Conservation (phyloP, 2,888 invertebrate genomes). For the Molorchus minor region DNA sequence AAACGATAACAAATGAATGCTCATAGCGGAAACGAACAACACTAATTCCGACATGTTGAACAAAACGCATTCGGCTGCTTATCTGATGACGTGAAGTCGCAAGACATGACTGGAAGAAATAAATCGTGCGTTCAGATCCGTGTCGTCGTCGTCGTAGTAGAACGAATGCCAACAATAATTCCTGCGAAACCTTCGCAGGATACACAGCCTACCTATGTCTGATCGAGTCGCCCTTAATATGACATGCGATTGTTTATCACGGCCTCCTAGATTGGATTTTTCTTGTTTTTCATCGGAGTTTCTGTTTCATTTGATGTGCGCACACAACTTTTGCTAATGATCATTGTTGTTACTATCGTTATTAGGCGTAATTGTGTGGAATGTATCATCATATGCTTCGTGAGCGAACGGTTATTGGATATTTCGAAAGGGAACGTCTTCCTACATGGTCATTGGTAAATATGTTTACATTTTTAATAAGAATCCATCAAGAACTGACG, state of each 20-base stretch:
- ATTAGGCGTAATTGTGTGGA: conserved; percentile 16
- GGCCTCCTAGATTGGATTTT: conserved; percentile 54
- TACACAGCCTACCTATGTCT: conserved; percentile 59
- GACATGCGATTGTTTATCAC: conserved; percentile 58
- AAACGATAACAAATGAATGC: no score
- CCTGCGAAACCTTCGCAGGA: conserved; percentile 44
- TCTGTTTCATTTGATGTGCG: conserved; percentile 39
- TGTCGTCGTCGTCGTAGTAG: conserved; percentile 3
- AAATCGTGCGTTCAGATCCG: conserved; percentile 51
- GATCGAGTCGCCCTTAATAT: conserved; percentile 57
- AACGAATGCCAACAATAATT: conserved; percentile 22
- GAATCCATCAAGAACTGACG: no score
- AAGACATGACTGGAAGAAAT: conserved; percentile 46
- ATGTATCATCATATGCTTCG: no score
- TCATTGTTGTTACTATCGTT: conserved; percentile 13
- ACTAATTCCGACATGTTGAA: conserved; percentile 14
- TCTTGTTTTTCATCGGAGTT: conserved; percentile 51
- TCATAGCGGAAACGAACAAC: not conserved
- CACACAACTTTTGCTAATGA: conserved; percentile 34
- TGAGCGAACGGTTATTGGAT: no score
- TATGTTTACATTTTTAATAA: no score
- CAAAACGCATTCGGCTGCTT: conserved; percentile 17
- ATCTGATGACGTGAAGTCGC: conserved; percentile 21
- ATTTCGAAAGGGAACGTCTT: no score
- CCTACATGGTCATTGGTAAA: no score